Conservation (phyloP, 2,797 vertebrate genomes). For the Pteronotus mesoamericanus region DNA sequence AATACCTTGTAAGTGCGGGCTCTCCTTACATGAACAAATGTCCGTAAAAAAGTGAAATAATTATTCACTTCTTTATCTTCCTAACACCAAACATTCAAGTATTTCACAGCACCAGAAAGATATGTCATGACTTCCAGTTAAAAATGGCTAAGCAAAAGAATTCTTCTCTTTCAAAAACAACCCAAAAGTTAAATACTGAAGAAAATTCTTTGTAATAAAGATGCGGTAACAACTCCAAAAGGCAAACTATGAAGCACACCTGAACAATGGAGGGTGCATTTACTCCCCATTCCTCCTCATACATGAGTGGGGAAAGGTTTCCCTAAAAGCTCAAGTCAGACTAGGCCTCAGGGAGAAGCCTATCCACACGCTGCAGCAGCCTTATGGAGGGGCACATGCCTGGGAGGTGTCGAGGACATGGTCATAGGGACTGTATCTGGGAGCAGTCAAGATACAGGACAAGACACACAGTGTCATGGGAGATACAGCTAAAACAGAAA, state of each 20-base stretch:
- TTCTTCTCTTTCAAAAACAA: background rate
- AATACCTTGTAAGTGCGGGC: background rate
- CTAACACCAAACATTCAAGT: background rate
- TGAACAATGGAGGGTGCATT: background rate
- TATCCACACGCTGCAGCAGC: background rate
- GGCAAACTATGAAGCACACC: background rate
- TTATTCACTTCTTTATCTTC: background rate
- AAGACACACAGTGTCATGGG: background rate
- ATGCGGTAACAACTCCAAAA: background rate
- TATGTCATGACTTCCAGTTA: background rate
- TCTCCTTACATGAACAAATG: background rate
- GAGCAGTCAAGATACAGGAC: background rate
- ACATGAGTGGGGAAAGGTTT: background rate
- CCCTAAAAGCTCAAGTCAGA: background rate
- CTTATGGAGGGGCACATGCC: background rate
- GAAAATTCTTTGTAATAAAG: background rate
- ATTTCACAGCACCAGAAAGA: background rate
- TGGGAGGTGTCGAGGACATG: rapidly evolving
- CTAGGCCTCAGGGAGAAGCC: rapidly evolving
- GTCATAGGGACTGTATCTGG: background rate
- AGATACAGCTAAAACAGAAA: background rate
- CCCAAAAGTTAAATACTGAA: background rate
- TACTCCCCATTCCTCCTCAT: background rate
- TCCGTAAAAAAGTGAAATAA: background rate
- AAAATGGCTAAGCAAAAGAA: background rate